Base-by-base conservation (phyloP, 2,888 invertebrate genomes). In the Tethea ocularis region DNA sequence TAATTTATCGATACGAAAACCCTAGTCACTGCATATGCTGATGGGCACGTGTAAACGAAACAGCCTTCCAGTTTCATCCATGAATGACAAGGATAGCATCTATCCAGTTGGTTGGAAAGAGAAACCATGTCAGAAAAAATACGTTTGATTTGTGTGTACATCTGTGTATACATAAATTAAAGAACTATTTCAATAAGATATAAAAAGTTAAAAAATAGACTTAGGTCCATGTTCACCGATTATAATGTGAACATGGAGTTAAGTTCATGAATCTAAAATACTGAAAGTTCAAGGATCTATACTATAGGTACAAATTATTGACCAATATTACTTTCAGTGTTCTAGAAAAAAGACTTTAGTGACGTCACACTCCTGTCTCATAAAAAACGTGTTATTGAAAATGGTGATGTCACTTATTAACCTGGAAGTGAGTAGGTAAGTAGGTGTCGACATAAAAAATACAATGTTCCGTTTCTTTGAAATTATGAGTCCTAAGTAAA, bases 91-190 rank as follows among this genome's bases (percentile, higher is more conserved):
- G 73, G 80, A 79, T 57, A 66, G 65, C 69, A 68, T 58, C 65
- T 74, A 74, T 67, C 71, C 67, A 69, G 73, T 77, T 73, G 69
- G 64, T 57, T 58, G 56, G 63, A 64, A 70, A 69, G 67, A 67
- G 72, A 78, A 77, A 75, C 69, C 67, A 64, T 46, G 20, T 1
- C 17, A 73, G 70, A 73, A 74, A 54, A 73, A 75, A 67, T 64
- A 70, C 61, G 70, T 67, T 57, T 62, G 59, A 63, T 65, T 54
- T 59, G n/a, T n/a, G 65, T 64, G 61, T 61, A 53, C 63, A 63
- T 57, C 6, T 38, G 38, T 38, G 7, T n/a, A 7, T n/a, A 38
- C 8, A 13, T 15, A 38, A 13, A 33, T 2, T 13, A 33, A 2
- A 13, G 6, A 33, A 33, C 10, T 29, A 29, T 29, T 29, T 29